A percentile compares a stretch with the other conserved stretches of the same genome.
Conservation (phyloP, 2,888 invertebrate genomes). For the Epirrhoe tristata region DNA sequence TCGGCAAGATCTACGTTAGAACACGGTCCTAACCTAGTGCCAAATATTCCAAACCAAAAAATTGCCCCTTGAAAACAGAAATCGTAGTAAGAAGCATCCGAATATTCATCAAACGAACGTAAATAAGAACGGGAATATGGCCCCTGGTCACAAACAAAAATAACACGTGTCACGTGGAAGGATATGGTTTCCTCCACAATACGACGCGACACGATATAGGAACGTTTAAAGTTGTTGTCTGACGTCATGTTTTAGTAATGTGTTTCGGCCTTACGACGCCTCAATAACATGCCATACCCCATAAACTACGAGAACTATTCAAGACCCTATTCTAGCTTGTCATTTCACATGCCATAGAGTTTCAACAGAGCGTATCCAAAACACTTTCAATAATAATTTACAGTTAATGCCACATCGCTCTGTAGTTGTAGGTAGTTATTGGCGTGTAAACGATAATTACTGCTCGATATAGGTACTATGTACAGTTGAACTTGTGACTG, state of each 20-base stretch:
- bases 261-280: slow-evolving; percentile 1
- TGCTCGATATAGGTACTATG: slow-evolving; percentile 24
- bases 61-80: no score
- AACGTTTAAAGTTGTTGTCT: neutral
- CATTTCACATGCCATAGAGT: slow-evolving; percentile 52
- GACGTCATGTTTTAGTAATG: neutral
- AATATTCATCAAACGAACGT: no score
- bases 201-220: neutral
- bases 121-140: no score
- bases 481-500: slow-evolving; percentile 7
- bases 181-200: no score
- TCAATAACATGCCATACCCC: slow-evolving; percentile 24
- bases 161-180: neutral
- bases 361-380: slow-evolving; percentile 50
- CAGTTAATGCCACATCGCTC: slow-evolving; percentile 50
- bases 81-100: no score
- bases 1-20: no score
- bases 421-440: slow-evolving; percentile 44
- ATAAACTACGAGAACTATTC: slow-evolving; percentile 37
- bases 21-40: no score
- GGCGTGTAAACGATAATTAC: slow-evolving; percentile 48
- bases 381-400: slow-evolving; percentile 55
- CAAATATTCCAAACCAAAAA: no score
- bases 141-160: no score
- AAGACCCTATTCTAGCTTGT: slow-evolving; percentile 35